Conservation (phyloP, 2,888 invertebrate genomes). For the Adelphocoris suturalis region DNA sequence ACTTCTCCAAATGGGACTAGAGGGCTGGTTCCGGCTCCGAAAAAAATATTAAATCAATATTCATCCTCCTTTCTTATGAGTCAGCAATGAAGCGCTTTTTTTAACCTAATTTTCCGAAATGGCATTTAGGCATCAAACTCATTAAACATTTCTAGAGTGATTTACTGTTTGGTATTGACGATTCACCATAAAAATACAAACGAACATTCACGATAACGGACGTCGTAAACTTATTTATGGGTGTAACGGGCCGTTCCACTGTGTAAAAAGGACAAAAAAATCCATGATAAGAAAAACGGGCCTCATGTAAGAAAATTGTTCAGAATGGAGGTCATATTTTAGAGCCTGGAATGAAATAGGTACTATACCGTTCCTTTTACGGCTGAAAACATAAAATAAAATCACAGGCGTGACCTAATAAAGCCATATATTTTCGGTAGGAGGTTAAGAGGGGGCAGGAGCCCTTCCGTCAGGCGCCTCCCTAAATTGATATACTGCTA, state of each 20-base stretch:
- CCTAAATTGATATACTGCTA: slow-evolving; percentile 65
- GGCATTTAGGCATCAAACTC: too few relatives aligned
- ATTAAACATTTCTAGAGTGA: too few relatives aligned
- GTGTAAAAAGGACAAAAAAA: background rate
- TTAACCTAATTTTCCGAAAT: too few relatives aligned
- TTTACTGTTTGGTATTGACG: background rate
- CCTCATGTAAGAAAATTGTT: slow-evolving; percentile 57
- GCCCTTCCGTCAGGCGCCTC: slow-evolving; percentile 54
- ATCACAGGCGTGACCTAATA: slow-evolving; percentile 67
- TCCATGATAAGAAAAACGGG: slow-evolving; percentile 31
- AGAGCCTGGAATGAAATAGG: slow-evolving; percentile 46
- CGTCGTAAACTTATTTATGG: background rate
- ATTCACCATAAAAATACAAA: background rate
- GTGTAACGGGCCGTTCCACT: background rate
- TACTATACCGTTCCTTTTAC: slow-evolving; percentile 38
- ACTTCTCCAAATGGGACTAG: too few relatives aligned
- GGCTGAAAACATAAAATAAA: slow-evolving; percentile 64
- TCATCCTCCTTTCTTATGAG: too few relatives aligned
- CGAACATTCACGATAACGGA: background rate
- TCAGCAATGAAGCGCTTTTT: too few relatives aligned
- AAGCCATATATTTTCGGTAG: slow-evolving; percentile 63
- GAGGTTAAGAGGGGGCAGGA: slow-evolving; percentile 25
- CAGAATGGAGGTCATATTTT: slow-evolving; percentile 57
- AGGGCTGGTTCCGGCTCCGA: too few relatives aligned
- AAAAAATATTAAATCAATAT: too few relatives aligned